Percentiles rank a stretch among this genome's conserved stretches.
Evolutionary conservation across 2,113 vertebrate species (phyloP).

Genomic region (Paradisaea rubra): DNA sequence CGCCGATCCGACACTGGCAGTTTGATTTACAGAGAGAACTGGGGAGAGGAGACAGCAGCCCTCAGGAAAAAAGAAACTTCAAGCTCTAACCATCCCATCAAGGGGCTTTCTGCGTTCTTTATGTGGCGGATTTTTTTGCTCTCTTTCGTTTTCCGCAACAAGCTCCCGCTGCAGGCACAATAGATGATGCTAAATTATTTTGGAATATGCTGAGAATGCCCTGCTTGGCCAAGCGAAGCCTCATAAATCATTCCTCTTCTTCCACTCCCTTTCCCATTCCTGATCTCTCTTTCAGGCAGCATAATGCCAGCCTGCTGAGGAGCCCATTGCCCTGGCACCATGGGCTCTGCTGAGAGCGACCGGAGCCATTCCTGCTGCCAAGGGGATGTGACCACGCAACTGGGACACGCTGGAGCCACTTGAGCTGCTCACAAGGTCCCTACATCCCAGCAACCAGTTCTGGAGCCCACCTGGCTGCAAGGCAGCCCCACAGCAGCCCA

Average conservation of each 20-base stretch:
- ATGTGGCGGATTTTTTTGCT: background rate
- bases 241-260: constrained; percentile 62
- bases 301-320: background rate
- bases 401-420: background rate
- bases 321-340: background rate
- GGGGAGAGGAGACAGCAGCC: background rate
- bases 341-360: background rate
- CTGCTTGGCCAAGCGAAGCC: constrained; percentile 41
- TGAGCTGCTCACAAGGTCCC: rapidly evolving
- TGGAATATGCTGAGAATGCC: constrained; percentile 52
- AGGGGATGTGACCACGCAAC: rapidly evolving
- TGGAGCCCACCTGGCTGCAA: background rate
- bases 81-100: background rate
- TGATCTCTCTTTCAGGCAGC: constrained; percentile 55
- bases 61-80: constrained; percentile 12
- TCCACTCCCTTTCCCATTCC: background rate
- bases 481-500: background rate
- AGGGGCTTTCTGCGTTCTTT: background rate
- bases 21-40: constrained; percentile 20
- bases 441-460: background rate
- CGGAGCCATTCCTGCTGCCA: background rate
- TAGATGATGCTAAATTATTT: constrained; percentile 43
- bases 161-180: constrained; percentile 12
- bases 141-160: background rate
- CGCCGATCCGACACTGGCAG: background rate